phyloP scores from a whole-genome alignment of 2,113 vertebrate species.

The Suricata suricatta region DNA sequence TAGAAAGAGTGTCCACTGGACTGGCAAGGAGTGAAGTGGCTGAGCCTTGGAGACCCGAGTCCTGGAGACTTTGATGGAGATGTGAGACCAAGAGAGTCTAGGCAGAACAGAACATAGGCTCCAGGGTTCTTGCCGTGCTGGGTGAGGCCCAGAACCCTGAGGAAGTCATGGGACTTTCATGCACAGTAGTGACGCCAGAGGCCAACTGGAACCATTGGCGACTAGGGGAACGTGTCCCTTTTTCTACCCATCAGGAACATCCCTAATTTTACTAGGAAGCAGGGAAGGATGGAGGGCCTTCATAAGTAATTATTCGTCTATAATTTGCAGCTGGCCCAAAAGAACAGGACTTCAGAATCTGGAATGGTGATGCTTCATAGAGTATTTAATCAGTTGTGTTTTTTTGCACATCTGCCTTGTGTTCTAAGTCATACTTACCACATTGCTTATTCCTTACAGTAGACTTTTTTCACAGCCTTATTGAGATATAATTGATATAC shows the following conservation, averaged over 20 bases:
- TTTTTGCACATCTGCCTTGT: background rate
- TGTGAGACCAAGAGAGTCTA: background rate
- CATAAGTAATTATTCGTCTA: background rate
- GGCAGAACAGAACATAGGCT: background rate
- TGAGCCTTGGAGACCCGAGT: background rate
- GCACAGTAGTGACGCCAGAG: no score
- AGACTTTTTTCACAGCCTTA: background rate
- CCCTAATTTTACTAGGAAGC: background rate
- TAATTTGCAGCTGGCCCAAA: background rate
- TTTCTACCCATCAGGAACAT: background rate
- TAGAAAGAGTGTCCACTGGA: background rate
- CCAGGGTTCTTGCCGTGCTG: no score
- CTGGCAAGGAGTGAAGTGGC: background rate
- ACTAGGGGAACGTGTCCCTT: background rate
- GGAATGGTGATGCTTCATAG: background rate
- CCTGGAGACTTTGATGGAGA: background rate
- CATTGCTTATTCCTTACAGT: background rate
- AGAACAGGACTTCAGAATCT: background rate
- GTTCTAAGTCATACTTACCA: background rate
- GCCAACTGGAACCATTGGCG: background rate
- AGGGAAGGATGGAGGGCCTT: background rate
- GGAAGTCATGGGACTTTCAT: background rate
- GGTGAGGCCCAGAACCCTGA: background rate
- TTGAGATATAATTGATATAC: background rate
- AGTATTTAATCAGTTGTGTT: background rate